These are phyloP conservation scores for Lasius fuliginosus DNA, from an alignment of 2,888 invertebrate species.

Conservation along the genomic window DNA sequence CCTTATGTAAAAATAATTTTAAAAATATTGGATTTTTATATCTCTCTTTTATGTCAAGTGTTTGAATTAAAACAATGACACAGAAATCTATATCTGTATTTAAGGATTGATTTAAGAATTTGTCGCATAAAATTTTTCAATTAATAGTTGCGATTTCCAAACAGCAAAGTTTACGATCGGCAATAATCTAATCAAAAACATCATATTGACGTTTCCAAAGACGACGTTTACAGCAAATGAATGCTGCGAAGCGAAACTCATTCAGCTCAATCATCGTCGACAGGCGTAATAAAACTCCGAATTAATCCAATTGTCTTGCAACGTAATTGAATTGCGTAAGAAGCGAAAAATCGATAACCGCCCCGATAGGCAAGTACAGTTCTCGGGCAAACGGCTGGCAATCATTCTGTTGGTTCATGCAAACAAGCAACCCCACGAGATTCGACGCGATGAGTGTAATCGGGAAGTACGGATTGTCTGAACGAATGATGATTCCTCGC, in stretches of 20 bases:
- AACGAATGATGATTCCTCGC: constrained; percentile 31
- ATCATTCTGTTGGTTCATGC: constrained; percentile 36
- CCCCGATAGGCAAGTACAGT: not conserved
- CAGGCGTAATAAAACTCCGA: constrained; percentile 67
- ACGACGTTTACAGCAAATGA: constrained; percentile 27
- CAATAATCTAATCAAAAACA: constrained; percentile 25
- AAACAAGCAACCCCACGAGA: constrained; percentile 29
- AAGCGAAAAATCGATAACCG: constrained; percentile 73
- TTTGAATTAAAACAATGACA: constrained; percentile 24
- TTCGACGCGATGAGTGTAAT: constrained; percentile 32
- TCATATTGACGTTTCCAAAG: constrained; percentile 3
- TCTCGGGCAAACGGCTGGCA: constrained; percentile 8
- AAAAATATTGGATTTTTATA: not conserved
- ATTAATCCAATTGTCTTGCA: constrained; percentile 74
- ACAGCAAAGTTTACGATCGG: not conserved
- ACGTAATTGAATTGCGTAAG: constrained; percentile 71
- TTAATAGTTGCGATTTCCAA: not conserved
- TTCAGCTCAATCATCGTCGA: constrained; percentile 71
- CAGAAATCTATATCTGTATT: not conserved
- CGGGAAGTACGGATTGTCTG: constrained; percentile 23
- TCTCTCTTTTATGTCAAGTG: not conserved
- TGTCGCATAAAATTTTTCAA: not conserved
- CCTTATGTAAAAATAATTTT: not conserved
- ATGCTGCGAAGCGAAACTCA: constrained; percentile 53
- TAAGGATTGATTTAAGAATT: constrained; percentile 20